phyloP scores from a whole-genome alignment of 1,140 invertebrate genomes.

The Whitmania pigra region DNA sequence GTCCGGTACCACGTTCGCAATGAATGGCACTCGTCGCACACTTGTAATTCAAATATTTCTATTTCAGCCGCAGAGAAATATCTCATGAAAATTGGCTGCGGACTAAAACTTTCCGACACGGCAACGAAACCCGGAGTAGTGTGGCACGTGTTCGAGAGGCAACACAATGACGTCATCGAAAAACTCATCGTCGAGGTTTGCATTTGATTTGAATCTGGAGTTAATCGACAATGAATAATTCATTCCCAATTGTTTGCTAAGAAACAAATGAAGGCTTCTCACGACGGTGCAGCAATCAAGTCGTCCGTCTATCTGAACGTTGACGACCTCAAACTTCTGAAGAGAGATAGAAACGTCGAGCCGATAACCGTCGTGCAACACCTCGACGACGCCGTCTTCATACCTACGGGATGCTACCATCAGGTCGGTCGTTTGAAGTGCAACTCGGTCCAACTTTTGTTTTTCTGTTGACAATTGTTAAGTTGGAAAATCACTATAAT shows the following conservation, averaged over 20 bases:
- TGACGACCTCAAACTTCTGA: conserved; percentile 65
- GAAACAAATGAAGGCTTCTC: no score
- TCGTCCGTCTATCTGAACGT: conserved; percentile 82
- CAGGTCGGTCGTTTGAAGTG: conserved; percentile 48
- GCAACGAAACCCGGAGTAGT: conserved; percentile 75
- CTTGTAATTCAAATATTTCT: conserved; percentile 16
- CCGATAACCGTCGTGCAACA: conserved; percentile 91
- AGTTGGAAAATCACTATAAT: no score
- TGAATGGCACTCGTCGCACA: conserved; percentile 45
- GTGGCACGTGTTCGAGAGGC: conserved; percentile 89
- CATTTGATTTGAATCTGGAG: no score
- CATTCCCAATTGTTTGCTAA: no score
- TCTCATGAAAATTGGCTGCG: conserved; percentile 81
- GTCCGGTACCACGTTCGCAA: conserved; percentile 39
- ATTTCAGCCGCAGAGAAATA: conserved; percentile 73
- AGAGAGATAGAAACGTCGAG: conserved; percentile 81
- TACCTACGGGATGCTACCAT: conserved; percentile 91
- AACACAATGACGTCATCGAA: conserved; percentile 79
- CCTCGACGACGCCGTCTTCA: conserved; percentile 90
- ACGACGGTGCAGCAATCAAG: conserved; percentile 66
- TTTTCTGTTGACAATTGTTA: no score
- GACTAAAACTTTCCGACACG: conserved; percentile 54
- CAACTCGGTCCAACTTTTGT: no score
- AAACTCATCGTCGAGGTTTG: conserved; percentile 49
- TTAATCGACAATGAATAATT: no score